A percentile compares a stretch with the other conserved stretches of the same genome.
phyloP scores from a whole-genome alignment of 2,113 vertebrate species.

The Pheucticus melanocephalus region DNA sequence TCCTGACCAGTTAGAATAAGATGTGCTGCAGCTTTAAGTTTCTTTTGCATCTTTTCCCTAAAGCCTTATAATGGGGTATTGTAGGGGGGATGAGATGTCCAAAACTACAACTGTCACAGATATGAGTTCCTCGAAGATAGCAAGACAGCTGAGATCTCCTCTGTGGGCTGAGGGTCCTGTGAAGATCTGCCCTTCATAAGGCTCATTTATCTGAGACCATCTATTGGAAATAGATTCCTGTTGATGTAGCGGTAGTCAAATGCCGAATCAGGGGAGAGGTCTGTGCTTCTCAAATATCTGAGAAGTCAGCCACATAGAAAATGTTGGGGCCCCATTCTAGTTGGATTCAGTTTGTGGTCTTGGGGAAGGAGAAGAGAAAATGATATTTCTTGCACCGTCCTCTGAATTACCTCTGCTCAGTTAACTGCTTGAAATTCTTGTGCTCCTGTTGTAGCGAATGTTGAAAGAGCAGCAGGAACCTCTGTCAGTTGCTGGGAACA shows the following conservation, averaged over 20 bases:
- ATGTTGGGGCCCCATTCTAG: not conserved
- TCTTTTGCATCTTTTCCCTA: not conserved
- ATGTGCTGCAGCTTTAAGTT: not conserved
- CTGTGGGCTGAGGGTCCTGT: not conserved
- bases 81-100: not conserved
- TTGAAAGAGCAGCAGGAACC: not conserved
- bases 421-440: not conserved
- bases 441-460: not conserved
- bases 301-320: not conserved
- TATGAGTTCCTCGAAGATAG: not conserved
- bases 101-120: not conserved
- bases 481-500: not conserved
- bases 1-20: not conserved
- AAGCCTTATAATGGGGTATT: not conserved
- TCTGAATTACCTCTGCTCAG: not conserved
- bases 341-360: not conserved
- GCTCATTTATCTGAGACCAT: not conserved
- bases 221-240: not conserved
- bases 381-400: accelerated
- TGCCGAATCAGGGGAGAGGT: not conserved
- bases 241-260: not conserved
- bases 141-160: not conserved
- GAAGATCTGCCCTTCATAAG: not conserved
- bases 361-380: not conserved
- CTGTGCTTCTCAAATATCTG: not conserved